Conservation (phyloP, 2,888 invertebrate genomes). For the Rosalia funebris region DNA sequence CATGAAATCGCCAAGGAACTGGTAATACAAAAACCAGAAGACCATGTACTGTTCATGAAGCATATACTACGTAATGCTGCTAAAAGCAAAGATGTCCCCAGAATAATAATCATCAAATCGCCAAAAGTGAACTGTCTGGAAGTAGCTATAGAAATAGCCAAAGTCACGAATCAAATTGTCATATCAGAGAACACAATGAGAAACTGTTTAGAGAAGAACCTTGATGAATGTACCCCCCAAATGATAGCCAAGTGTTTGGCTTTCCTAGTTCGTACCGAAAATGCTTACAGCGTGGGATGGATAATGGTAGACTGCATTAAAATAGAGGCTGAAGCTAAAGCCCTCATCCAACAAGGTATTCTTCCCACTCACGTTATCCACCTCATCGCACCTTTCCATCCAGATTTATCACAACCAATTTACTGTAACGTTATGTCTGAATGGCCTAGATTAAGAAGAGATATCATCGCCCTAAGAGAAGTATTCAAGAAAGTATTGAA, state of each 20-base stretch:
- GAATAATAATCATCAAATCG: slow-evolving; percentile 69
- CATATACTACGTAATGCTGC: slow-evolving; percentile 66
- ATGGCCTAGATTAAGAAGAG: slow-evolving; percentile 59
- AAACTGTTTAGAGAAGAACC: slow-evolving; percentile 28
- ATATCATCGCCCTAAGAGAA: slow-evolving; percentile 58
- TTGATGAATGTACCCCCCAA: slow-evolving; percentile 38
- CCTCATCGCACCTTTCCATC: slow-evolving; percentile 60
- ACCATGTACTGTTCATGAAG: slow-evolving; percentile 73
- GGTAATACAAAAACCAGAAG: slow-evolving; percentile 69
- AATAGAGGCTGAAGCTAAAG: slow-evolving; percentile 63
- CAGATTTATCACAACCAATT: slow-evolving; percentile 54
- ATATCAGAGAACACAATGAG: slow-evolving; percentile 43
- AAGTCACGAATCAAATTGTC: slow-evolving; percentile 53
- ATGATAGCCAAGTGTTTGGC: slow-evolving; percentile 56
- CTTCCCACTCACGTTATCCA: slow-evolving; percentile 68
- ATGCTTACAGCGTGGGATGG: slow-evolving; percentile 36
- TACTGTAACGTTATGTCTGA: slow-evolving; percentile 55
- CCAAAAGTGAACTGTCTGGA: slow-evolving; percentile 63
- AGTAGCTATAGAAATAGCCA: slow-evolving; percentile 55
- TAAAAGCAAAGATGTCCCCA: slow-evolving; percentile 65
- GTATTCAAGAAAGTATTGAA: slow-evolving; percentile 56
- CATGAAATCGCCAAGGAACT: slow-evolving; percentile 72
- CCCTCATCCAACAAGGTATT: slow-evolving; percentile 63
- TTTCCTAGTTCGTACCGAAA: slow-evolving; percentile 52
- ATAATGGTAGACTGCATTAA: slow-evolving; percentile 64